Conservation (phyloP, 2,113 vertebrate species). For the Lampris incognitus region DNA sequence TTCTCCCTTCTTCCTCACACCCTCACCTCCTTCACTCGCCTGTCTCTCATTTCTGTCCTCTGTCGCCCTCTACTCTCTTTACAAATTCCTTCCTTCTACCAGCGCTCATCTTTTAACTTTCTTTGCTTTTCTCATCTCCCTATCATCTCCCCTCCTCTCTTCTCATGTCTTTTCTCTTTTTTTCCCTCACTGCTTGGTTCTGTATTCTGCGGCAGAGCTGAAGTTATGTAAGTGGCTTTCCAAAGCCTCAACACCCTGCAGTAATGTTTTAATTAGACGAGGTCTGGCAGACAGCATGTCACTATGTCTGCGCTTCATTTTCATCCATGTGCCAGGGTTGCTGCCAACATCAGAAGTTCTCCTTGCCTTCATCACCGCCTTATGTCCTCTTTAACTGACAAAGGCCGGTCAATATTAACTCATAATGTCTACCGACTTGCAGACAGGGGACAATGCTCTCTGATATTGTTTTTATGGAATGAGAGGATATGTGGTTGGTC, state of each 20-base stretch:
- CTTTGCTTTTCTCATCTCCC: neutral
- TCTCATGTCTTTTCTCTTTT: neutral
- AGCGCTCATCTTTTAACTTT: neutral
- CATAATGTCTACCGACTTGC: too few species aligned
- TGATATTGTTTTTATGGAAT: too few species aligned
- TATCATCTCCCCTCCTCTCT: neutral
- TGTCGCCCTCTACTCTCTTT: neutral
- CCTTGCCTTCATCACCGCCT: too few species aligned
- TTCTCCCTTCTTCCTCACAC: neutral
- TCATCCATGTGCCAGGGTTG: too few species aligned
- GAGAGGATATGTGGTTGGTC: too few species aligned
- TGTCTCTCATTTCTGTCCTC: neutral
- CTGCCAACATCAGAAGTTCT: too few species aligned
- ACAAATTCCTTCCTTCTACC: neutral
- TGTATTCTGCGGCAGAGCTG: neutral
- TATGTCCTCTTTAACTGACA: too few species aligned
- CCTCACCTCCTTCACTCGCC: neutral
- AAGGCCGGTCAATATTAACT: too few species aligned
- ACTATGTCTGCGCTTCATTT: neutral
- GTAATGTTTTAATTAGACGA: conserved; percentile 48
- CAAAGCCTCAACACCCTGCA: conserved; percentile 23
- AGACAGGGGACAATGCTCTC: too few species aligned
- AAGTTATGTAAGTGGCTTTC: conserved; percentile 24
- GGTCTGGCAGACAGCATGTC: conserved; percentile 19
- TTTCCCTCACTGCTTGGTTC: neutral